Percentiles rank a stretch among this genome's conserved stretches.
Evolutionary conservation across 2,888 invertebrate species (phyloP).

Genomic region (Lepidocyrtoides sp.): DNA sequence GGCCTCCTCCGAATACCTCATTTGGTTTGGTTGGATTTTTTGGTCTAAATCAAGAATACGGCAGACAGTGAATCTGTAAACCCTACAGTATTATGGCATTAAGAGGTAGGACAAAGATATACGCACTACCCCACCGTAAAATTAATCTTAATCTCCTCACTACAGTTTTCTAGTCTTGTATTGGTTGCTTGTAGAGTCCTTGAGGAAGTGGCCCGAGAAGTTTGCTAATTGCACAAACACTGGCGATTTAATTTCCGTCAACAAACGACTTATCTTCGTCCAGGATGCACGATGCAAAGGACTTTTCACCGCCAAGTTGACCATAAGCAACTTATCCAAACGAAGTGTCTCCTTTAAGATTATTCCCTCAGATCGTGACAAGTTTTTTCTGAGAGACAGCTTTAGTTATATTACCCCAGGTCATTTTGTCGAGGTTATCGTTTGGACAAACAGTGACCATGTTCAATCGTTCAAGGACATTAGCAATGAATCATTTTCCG

Average conservation of each 20-base stretch:
- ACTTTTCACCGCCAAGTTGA: slow-evolving; percentile 29
- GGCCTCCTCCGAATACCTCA: no score
- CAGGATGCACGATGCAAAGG: background rate
- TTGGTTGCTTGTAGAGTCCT: no score
- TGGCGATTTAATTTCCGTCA: slow-evolving; percentile 5
- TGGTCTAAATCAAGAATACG: no score
- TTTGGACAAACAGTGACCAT: background rate
- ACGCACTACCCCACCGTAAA: no score
- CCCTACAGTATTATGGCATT: no score
- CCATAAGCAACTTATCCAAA: slow-evolving; percentile 7
- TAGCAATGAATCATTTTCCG: slow-evolving; percentile 14
- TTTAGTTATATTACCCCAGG: slow-evolving; percentile 19
- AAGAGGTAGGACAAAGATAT: no score
- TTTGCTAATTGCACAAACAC: no score
- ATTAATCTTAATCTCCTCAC: no score
- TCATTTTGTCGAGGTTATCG: background rate
- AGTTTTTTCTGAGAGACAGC: background rate
- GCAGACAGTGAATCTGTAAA: no score
- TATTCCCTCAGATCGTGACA: background rate
- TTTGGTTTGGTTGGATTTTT: no score
- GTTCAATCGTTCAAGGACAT: background rate
- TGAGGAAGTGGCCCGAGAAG: no score
- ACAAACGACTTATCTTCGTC: slow-evolving; percentile 10
- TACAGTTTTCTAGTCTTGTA: no score
- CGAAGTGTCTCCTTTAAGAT: slow-evolving; percentile 34